Percentiles rank a stretch among this genome's conserved stretches.
These are phyloP conservation scores for Mohoua ochrocephala DNA, from an alignment of 2,113 vertebrate species.

Conservation along the genomic window DNA sequence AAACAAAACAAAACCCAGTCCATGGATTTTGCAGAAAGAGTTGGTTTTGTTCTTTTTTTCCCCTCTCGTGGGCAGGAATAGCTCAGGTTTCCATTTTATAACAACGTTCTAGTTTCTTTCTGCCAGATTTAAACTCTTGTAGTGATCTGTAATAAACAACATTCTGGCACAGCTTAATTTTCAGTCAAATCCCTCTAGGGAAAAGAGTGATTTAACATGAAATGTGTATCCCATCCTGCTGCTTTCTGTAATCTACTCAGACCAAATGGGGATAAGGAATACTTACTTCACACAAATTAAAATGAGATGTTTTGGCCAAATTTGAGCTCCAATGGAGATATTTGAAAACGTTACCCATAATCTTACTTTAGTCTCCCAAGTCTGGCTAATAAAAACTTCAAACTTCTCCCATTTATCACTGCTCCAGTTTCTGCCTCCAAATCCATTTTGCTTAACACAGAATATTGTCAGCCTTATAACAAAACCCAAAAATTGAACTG, in stretches of 20 bases:
- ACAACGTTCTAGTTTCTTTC: not conserved
- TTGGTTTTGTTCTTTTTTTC: not conserved
- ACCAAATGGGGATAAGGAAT: not conserved
- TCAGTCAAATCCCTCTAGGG: not conserved
- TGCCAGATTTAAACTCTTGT: not conserved
- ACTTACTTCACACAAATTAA: slow-evolving; percentile 15
- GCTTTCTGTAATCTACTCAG: slow-evolving; percentile 23
- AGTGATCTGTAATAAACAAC: not conserved
- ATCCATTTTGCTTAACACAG: not conserved
- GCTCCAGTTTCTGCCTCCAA: not conserved
- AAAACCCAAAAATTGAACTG: not conserved
- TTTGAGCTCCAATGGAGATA: not conserved
- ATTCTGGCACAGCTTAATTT: slow-evolving; percentile 9
- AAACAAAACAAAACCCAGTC: not conserved
- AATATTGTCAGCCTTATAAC: not conserved
- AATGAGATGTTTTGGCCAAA: not conserved
- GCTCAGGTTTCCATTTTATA: not conserved
- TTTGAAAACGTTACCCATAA: not conserved
- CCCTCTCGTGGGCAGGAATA: not conserved
- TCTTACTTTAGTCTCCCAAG: not conserved
- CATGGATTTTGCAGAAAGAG: not conserved
- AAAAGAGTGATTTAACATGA: not conserved
- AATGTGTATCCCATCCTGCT: not conserved
- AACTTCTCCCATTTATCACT: not conserved
- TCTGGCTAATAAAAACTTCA: not conserved